Percentiles rank a stretch among this genome's conserved stretches.
Evolutionary conservation across 2,797 vertebrate genomes (phyloP).

Genomic region (Enteromius trimaculatus): DNA sequence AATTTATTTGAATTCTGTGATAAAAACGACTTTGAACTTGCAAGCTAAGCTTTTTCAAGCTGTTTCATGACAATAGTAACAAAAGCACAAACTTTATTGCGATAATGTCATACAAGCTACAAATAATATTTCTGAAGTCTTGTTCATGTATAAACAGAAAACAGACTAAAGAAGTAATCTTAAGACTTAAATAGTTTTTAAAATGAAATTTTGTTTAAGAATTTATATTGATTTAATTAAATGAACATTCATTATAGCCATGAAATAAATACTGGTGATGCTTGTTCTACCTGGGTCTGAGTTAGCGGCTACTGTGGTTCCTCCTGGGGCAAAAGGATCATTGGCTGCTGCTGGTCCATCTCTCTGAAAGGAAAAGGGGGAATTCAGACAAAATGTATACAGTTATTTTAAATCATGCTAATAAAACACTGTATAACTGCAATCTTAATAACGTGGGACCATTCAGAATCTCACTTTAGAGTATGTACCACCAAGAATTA

Average conservation of each 20-base stretch:
- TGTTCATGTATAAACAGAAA: neutral
- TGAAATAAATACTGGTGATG: neutral
- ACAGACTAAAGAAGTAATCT: neutral
- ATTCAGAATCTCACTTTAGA: neutral
- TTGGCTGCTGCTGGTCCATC: conserved; percentile 79
- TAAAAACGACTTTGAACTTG: neutral
- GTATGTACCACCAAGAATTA: neutral
- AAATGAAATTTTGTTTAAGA: no score
- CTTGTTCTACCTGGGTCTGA: conserved; percentile 84
- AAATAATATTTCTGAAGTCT: neutral
- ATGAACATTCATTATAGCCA: neutral
- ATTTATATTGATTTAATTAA: neutral
- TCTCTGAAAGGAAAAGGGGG: conserved; percentile 72
- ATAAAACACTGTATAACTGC: neutral
- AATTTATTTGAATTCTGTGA: neutral
- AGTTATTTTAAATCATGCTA: neutral
- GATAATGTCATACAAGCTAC: neutral
- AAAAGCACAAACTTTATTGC: neutral
- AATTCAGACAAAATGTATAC: neutral
- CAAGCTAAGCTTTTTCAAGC: neutral
- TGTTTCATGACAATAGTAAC: neutral
- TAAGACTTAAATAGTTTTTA: no score
- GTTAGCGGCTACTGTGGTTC: conserved; percentile 84
- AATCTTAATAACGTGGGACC: neutral
- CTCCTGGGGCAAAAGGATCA: conserved; percentile 97